Conservation (phyloP, 92 coral and sea anemone genomes). For the Umimayanthus chanpuru region DNA sequence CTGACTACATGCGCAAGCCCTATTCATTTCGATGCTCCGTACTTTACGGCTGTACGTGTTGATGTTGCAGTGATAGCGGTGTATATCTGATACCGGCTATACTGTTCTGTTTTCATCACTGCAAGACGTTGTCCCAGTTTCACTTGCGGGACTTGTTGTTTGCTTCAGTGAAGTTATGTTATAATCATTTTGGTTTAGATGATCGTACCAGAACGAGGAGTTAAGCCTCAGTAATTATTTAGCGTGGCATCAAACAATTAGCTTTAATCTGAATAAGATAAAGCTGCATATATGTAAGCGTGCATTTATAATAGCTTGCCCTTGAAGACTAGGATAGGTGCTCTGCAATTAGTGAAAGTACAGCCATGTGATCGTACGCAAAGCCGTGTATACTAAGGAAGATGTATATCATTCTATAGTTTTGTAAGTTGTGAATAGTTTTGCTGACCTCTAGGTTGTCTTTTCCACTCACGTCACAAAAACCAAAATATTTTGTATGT, state of each 20-base stretch:
- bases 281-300: not conserved
- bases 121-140: not conserved
- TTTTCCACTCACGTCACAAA: too few relatives aligned
- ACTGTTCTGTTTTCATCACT: not conserved
- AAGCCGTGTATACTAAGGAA: too few relatives aligned
- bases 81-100: not conserved
- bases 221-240: not conserved
- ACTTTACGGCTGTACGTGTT: not conserved
- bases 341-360: not conserved
- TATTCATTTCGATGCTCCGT: too few relatives aligned
- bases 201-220: not conserved
- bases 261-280: too few relatives aligned
- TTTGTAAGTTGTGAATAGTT: too few relatives aligned
- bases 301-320: not conserved
- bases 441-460: too few relatives aligned
- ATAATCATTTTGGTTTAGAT: too few relatives aligned
- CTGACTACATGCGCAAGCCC: too few relatives aligned
- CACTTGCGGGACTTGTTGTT: not conserved
- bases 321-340: not conserved
- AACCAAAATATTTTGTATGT: too few relatives aligned
- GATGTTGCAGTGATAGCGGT: not conserved
- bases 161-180: not conserved
- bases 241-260: not conserved
- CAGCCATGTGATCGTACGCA: not conserved
- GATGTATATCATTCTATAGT: too few relatives aligned